Conservation (phyloP, 2,113 vertebrate genomes). For the Salvator merianae region DNA sequence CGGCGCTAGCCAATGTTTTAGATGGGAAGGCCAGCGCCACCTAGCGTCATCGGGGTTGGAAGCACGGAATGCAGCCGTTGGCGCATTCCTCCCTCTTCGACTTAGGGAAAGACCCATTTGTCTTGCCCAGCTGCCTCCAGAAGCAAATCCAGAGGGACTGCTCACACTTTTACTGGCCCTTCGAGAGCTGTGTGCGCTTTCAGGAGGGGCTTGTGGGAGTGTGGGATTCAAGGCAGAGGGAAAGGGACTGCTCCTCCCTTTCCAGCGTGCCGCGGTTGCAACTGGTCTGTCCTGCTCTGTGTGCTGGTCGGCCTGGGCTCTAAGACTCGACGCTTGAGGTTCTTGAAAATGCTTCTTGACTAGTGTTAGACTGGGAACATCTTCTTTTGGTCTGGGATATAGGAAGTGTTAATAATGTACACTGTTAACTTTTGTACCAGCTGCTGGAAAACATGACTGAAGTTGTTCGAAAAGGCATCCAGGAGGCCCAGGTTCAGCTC, state of each 20-base stretch:
- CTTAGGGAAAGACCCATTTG: too few species aligned
- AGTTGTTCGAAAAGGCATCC: conserved; percentile 93
- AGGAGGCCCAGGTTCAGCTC: conserved; percentile 91
- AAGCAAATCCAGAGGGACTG: neutral
- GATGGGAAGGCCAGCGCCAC: too few species aligned
- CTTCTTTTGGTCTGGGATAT: neutral
- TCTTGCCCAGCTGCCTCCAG: neutral
- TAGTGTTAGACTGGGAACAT: neutral
- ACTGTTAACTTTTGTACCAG: conserved; percentile 68
- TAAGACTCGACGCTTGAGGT: neutral
- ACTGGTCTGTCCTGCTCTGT: too few species aligned
- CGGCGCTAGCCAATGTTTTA: too few species aligned
- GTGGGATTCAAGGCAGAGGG: neutral
- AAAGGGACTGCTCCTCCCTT: neutral
- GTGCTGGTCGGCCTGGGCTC: neutral
- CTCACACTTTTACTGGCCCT: neutral
- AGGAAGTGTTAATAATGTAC: neutral
- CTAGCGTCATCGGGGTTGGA: too few species aligned
- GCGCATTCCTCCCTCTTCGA: too few species aligned
- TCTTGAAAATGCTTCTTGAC: too few species aligned
- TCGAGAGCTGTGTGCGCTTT: neutral
- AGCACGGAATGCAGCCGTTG: too few species aligned
- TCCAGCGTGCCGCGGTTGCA: too few species aligned
- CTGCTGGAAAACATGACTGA: conserved; percentile 98
- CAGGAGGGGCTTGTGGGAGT: neutral